phyloP scores from a whole-genome alignment of 2,888 invertebrate species.

The Hirtodrosophila trivittata region DNA sequence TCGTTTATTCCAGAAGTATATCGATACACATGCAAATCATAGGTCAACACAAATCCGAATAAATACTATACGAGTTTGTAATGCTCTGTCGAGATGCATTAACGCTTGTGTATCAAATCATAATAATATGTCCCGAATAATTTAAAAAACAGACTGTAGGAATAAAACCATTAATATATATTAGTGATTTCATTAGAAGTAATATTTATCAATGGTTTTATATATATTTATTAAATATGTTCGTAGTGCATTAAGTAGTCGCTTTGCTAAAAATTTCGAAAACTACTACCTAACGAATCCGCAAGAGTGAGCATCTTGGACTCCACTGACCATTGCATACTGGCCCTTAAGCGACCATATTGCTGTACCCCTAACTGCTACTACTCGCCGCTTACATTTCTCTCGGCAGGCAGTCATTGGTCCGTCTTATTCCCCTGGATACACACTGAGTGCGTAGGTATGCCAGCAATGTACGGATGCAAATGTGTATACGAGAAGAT shows the following conservation, averaged over 20 bases:
- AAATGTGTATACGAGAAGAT: slow-evolving; percentile 67
- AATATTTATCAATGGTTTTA: slow-evolving; percentile 62
- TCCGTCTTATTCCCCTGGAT: slow-evolving; percentile 60
- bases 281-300: slow-evolving; percentile 38
- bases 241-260: slow-evolving; percentile 21
- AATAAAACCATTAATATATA: slow-evolving; percentile 79
- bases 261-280: slow-evolving; percentile 14
- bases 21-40: slow-evolving; percentile 62
- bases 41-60: slow-evolving; percentile 42
- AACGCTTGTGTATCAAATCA: slow-evolving; percentile 26
- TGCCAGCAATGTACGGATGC: slow-evolving; percentile 81
- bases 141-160: slow-evolving; percentile 71
- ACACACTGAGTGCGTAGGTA: slow-evolving; percentile 83
- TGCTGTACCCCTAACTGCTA: slow-evolving; percentile 26
- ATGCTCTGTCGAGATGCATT: not conserved
- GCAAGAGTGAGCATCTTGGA: slow-evolving; percentile 50
- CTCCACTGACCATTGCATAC: no score
- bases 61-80: slow-evolving; percentile 22
- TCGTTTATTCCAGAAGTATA: not conserved
- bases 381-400: slow-evolving; percentile 14
- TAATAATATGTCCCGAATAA: slow-evolving; percentile 35
- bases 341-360: slow-evolving; percentile 40
- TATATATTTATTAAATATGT: no score
- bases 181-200: slow-evolving; percentile 80
- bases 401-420: slow-evolving; percentile 28